These are phyloP conservation scores for Hypocryptadius cinnamomeus DNA, from an alignment of 2,113 vertebrate species.

Conservation along the genomic window DNA sequence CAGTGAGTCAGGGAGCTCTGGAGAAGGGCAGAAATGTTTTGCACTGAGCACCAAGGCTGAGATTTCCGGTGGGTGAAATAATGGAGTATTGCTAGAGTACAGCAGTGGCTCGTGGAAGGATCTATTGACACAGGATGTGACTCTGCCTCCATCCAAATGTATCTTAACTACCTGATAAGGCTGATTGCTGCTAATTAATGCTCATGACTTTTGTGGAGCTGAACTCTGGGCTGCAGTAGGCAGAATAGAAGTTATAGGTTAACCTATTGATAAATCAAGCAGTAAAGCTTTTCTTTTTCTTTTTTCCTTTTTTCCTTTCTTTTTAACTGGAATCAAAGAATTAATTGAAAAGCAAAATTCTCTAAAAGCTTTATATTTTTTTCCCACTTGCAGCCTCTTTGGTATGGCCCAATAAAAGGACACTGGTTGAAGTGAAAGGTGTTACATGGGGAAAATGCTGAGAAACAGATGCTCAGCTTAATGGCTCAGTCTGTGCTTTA, in stretches of 20 bases:
- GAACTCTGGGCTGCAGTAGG: neutral
- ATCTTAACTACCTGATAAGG: neutral
- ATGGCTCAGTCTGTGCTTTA: neutral
- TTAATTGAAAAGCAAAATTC: neutral
- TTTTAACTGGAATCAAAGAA: neutral
- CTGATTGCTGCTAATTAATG: neutral
- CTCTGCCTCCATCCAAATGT: neutral
- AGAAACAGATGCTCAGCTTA: neutral
- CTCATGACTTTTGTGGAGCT: neutral
- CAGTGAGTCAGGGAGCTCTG: constrained; percentile 1
- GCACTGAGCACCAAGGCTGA: accelerated
- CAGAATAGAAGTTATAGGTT: neutral
- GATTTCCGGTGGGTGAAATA: neutral
- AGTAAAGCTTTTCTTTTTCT: neutral
- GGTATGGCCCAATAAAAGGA: neutral
- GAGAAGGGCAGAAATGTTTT: neutral
- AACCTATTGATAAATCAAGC: neutral
- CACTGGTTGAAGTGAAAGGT: neutral
- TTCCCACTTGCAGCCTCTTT: neutral
- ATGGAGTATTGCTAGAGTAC: neutral
- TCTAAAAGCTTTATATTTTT: neutral
- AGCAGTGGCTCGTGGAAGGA: neutral
- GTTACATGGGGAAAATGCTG: neutral
- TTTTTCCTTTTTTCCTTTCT: accelerated
- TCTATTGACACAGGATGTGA: neutral